Base-by-base conservation (phyloP, 2,113 vertebrate genomes). In the Stictonetta naevosa region DNA sequence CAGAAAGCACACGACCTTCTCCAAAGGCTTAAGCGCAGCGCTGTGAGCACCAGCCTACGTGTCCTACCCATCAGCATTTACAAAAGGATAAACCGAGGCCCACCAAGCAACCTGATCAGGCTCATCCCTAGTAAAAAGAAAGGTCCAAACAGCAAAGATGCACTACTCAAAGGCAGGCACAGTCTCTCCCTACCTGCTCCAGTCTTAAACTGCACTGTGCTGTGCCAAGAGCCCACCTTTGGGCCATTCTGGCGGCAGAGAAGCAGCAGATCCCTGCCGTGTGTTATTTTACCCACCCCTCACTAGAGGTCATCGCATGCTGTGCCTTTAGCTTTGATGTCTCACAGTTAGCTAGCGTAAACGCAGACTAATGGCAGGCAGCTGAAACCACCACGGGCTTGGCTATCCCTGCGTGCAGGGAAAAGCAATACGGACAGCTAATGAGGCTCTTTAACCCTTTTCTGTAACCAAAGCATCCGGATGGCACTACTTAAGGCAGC, bases 251-350 rank as follows among this genome's bases (percentile, higher is more conserved):
- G 60, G 36, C 10, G 42, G 60, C 76, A 23, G n/a, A n/a, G 75
- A n/a, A 72, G 56, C 13, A 74, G 22, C 31, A 18, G 23, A 34
- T 29, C 48, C 44, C 5, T 8, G 29, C 8, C 33, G 6, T 33
- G 88, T 52, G 88, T 48, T 52, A 26, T 95, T 95, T 92, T 36
- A 26, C 5, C 75, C 73, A 62, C 44, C 64, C 48, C 88, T 92
- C 96, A 58, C 94, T 95, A 95, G 96, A 90, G 95, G 96, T 97
- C 96, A 74, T 85, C 50, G 88, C 72, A 33, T 3, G 36, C 94
- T 63, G 71, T 1, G 4, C 44, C n/a, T 96, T 90, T 4, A 40
- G 73, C 88, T 64, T 44, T 28, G 44, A 34, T 26, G 48, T 11
- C 73, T 28, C 17, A n/a, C 17, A 42, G 33, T 13, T 1, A 5